Evolutionary conservation across 2,888 invertebrate species (phyloP), one percentile per base, ranked within the genome.

Genomic region (Drosophila acutilabella): DNA sequence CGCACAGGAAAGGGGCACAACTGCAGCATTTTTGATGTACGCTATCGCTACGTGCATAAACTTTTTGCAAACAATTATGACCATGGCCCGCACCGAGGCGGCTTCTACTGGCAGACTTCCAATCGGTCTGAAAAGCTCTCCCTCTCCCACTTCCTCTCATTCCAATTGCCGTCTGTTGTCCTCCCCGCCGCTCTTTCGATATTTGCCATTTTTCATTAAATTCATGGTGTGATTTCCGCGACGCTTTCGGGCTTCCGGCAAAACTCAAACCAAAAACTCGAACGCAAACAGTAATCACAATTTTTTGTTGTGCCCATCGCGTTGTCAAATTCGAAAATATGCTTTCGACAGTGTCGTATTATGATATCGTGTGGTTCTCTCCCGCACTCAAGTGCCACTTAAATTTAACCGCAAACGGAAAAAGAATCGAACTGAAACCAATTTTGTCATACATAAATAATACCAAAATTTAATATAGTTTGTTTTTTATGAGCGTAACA

Each of bases 1-100:
- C 1, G 16, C 11, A 7, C 0, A 16, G 41, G 42, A 14, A 44
- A 13, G 48, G 13, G 18, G n/a, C 38, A 30, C 30, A 44, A 48
- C 64, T 78, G 80, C 74, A 75, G 40, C 67, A 70, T 73, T 83
- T 80, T 88, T 85, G 75, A 81, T 81, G 69, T 75, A 77, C 71
- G 84, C 84, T 87, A 85, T 85, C 89, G 89, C 71, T 81, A 87
- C 81, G 85, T 86, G 85, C 89, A 89, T 89, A 87, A 89, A 86
- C 74, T 86, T 89, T 88, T 88, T 71, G 84, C 89, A 84, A 86
- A 87, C 84, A 86, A 86, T 89, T 86, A 86, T 84, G 81, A 77
- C 68, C 71, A 48, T 77, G 74, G 73, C 70, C 76, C 36, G 57
- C 61, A 8, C 13, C 45, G 36, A 38, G 30, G 20, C 42, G 61